Base-by-base conservation (phyloP, 2,797 vertebrate species). In the Cygnus olor region DNA sequence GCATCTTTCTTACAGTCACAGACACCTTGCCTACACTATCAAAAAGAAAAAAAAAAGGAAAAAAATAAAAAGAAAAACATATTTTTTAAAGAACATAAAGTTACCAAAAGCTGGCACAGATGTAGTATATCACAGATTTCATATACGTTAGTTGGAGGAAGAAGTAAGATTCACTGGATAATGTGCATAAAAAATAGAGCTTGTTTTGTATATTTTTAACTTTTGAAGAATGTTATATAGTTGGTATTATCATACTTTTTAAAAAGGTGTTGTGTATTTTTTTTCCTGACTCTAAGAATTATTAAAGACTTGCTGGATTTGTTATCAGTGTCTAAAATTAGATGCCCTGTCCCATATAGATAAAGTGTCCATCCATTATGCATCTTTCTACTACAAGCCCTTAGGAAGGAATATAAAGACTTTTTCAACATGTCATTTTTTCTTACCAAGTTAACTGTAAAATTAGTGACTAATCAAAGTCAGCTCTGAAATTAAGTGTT, bases 391-490 rank as follows among this genome's bases (percentile, higher is more conserved):
- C 49, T 61, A 80, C 40, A 47, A 71, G 32, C 6, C 53, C 36
- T 19, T 51, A 68, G 63, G 74, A 30, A 93, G 45, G 32, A 89
- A 36, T 53, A 87, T 4, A 71, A 92, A 80, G 57, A 36, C 42
- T 85, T 83, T 88, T 82, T 45, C 49, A 92, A 76, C 2, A 18
- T 2, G 9, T 38, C 45, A 45, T 78, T 83, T 74, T 88, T 44
- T 38, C 61, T 74, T 85, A 90, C 47, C 53, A 92, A 80, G 66
- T 91, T 89, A 93, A 96, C 79, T 14, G 42, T 85, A 92, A 93
- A 92, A 92, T 64, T 87, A 86, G 92, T 91, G 56, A 89, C 88
- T 95, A 94, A 94, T 86, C 78, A 80, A 84, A 95, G 68, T 77
- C 80, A 91, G 0, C 24, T 66, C 80, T 44, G 38, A 88, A 93